phyloP scores from a whole-genome alignment of 2,113 vertebrate species.

The Eulacestoma nigropectus region DNA sequence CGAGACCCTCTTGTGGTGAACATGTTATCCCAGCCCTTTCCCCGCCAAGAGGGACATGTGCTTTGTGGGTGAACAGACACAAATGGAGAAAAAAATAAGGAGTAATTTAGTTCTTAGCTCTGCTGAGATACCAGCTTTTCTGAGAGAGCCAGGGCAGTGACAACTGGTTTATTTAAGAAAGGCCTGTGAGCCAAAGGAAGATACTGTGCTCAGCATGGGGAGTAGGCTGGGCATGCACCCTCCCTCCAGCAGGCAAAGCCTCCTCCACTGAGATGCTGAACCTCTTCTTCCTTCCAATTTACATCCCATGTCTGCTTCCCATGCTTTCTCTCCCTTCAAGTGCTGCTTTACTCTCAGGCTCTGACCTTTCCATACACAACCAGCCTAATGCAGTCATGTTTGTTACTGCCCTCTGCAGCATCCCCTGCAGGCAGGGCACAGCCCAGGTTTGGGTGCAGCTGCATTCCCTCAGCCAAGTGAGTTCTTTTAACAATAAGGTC shows the following conservation, averaged over 20 bases:
- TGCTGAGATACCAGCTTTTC: neutral
- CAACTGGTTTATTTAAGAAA: neutral
- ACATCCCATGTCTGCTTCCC: accelerated
- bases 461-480: neutral
- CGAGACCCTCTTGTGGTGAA: accelerated
- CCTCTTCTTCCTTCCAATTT: neutral
- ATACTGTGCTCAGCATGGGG: accelerated
- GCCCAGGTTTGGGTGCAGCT: neutral
- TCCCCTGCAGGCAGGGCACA: neutral
- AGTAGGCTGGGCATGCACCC: too few species aligned
- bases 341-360: neutral
- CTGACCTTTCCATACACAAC: accelerated
- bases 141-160: neutral
- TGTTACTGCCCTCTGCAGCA: neutral
- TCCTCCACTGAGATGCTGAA: neutral
- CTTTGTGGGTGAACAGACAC: neutral
- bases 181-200: neutral
- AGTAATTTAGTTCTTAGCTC: neutral
- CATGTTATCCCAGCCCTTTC: neutral
- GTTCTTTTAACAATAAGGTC: neutral
- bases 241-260: neutral
- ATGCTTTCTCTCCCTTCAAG: neutral
- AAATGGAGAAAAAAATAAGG: neutral
- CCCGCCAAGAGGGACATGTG: neutral
- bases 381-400: accelerated